Percentiles rank a stretch among this genome's conserved stretches.
phyloP scores from a whole-genome alignment of 2,888 invertebrate species.

The Pasiphila rectangulata region DNA sequence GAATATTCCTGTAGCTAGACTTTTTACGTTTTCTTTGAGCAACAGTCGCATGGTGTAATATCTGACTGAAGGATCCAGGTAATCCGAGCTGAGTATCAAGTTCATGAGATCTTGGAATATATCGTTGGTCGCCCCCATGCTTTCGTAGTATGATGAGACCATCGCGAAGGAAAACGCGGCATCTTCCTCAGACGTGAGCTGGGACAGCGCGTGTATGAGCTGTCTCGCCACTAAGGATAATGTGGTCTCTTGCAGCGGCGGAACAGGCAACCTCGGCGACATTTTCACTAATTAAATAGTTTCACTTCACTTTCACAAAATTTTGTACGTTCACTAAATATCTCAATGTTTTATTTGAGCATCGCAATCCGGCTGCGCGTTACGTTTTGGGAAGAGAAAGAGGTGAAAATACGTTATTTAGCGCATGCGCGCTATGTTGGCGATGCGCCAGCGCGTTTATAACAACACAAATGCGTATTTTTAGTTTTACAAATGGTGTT shows the following conservation, averaged over 20 bases:
- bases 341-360: slow-evolving; percentile 57
- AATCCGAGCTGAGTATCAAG: slow-evolving; percentile 83
- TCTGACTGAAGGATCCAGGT: slow-evolving; percentile 84
- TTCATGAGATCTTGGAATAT: slow-evolving; percentile 85
- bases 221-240: slow-evolving; percentile 82
- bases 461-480: slow-evolving; percentile 74
- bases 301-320: slow-evolving; percentile 45
- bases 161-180: slow-evolving; percentile 80
- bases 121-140: slow-evolving; percentile 83
- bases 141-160: slow-evolving; percentile 81
- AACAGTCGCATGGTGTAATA: slow-evolving; percentile 84
- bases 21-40: slow-evolving; percentile 84
- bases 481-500: slow-evolving; percentile 75
- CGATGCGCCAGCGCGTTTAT: slow-evolving; percentile 67
- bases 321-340: no score
- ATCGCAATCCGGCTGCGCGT: slow-evolving; percentile 52
- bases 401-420: slow-evolving; percentile 70
- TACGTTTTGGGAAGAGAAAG: slow-evolving; percentile 63
- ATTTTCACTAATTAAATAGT: slow-evolving; percentile 54
- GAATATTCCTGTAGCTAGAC: slow-evolving; percentile 84
- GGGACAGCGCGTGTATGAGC: slow-evolving; percentile 82
- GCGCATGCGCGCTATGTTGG: slow-evolving; percentile 66
- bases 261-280: slow-evolving; percentile 84
- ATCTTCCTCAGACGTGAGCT: slow-evolving; percentile 82
- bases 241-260: slow-evolving; percentile 81